Conservation (phyloP, 1,140 invertebrate genomes). For the Chironomus striatipennis region DNA sequence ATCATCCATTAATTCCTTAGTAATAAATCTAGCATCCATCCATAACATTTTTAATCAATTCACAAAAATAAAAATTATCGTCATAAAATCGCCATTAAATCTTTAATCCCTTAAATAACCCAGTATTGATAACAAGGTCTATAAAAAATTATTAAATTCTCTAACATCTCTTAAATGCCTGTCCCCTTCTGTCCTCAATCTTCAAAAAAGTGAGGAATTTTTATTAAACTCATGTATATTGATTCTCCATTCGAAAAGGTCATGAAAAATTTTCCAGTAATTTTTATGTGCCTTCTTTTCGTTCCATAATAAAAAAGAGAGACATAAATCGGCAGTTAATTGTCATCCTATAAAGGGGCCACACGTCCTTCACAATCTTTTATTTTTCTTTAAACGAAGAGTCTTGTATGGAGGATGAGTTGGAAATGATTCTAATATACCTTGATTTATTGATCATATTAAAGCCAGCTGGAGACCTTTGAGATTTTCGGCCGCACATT, state of each 20-base stretch:
- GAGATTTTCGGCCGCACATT: background rate
- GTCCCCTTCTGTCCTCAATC: background rate
- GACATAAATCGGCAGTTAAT: conserved; percentile 6
- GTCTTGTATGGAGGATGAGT: too few relatives aligned
- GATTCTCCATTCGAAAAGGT: background rate
- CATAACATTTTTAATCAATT: too few relatives aligned
- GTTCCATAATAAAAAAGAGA: background rate
- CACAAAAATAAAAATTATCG: too few relatives aligned
- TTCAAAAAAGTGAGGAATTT: background rate
- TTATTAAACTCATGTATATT: conserved; percentile 1
- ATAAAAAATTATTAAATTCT: too few relatives aligned
- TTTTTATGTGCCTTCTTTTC: background rate
- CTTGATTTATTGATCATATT: conserved; percentile 14
- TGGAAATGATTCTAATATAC: background rate
- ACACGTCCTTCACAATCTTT: background rate
- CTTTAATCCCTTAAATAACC: too few relatives aligned
- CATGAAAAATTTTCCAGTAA: background rate
- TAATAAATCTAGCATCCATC: too few relatives aligned
- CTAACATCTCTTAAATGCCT: too few relatives aligned
- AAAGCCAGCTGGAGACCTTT: background rate
- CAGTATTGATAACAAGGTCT: too few relatives aligned
- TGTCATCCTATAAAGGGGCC: conserved; percentile 3
- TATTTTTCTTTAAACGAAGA: too few relatives aligned
- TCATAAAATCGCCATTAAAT: too few relatives aligned
- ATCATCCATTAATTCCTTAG: too few relatives aligned